A percentile compares a stretch with the other conserved stretches of the same genome.
Conservation (phyloP, 2,113 vertebrate species). For the Zosterops lateralis region DNA sequence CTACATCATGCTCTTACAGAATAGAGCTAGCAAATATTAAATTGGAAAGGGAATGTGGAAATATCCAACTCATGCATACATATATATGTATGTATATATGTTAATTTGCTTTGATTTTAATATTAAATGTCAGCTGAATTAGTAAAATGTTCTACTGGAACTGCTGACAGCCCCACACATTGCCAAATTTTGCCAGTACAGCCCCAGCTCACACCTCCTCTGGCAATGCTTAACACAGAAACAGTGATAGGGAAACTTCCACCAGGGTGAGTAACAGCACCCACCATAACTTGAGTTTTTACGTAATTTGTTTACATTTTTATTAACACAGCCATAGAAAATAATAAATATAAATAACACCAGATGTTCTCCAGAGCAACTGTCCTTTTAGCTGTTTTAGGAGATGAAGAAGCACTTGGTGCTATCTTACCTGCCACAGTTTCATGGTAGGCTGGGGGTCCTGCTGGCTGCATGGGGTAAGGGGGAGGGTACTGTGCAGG, state of each 20-base stretch:
- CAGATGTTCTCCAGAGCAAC: not conserved
- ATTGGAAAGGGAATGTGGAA: not conserved
- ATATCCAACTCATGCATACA: not conserved
- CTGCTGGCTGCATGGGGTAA: conserved; percentile 63
- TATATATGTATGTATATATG: no score
- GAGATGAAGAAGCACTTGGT: not conserved
- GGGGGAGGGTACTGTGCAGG: conserved; percentile 74
- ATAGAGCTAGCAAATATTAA: not conserved
- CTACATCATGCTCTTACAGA: not conserved
- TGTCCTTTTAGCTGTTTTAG: not conserved
- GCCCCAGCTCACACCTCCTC: not conserved
- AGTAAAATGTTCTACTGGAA: not conserved
- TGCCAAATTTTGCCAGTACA: not conserved
- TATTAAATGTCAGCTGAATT: not conserved
- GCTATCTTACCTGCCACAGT: conserved; percentile 74
- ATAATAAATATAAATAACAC: not conserved
- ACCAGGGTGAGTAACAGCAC: not conserved
- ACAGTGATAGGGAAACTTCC: not conserved
- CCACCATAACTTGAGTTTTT: not conserved
- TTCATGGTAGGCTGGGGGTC: conserved; percentile 88
- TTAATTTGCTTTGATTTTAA: not conserved
- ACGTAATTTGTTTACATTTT: accelerated
- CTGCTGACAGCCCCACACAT: not conserved
- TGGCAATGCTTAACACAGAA: not conserved
- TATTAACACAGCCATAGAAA: not conserved